phyloP scores from a whole-genome alignment of 2,113 vertebrate genomes.

The Coryphaenoides rupestris region DNA sequence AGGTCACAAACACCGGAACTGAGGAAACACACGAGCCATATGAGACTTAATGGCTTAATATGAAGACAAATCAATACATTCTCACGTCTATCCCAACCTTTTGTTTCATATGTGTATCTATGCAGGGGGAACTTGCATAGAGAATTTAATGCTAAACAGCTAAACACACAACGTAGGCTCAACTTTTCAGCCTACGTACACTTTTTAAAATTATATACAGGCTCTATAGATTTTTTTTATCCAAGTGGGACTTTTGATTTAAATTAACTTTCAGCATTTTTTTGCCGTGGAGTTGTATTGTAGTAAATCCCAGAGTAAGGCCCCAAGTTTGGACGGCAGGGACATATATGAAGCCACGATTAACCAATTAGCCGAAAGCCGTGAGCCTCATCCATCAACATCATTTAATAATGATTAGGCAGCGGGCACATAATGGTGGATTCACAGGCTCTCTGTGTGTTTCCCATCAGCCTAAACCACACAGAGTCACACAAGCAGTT shows the following conservation, averaged over 20 bases:
- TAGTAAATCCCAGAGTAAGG: neutral
- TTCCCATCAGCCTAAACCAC: no score
- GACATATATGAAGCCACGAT: neutral
- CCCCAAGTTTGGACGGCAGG: slow-evolving; percentile 1
- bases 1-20: slow-evolving; percentile 49
- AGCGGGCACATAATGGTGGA: no score
- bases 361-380: neutral
- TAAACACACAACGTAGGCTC: slow-evolving; percentile 17
- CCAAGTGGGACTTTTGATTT: slow-evolving; percentile 31
- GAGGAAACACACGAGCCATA: slow-evolving; percentile 25
- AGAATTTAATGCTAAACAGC: neutral
- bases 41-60: slow-evolving; percentile 38
- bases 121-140: no score
- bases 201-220: no score
- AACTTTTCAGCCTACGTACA: no score
- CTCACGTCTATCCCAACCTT: no score
- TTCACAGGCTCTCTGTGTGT: no score
- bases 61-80: slow-evolving; percentile 24
- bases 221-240: slow-evolving; percentile 10
- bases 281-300: slow-evolving; percentile 19
- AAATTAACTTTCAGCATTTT: slow-evolving; percentile 38
- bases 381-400: neutral
- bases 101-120: no score
- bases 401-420: neutral
- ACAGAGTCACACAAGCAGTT: no score